Base-by-base conservation (phyloP, 2,797 vertebrate species). In the Chelidonichthys spinosus region DNA sequence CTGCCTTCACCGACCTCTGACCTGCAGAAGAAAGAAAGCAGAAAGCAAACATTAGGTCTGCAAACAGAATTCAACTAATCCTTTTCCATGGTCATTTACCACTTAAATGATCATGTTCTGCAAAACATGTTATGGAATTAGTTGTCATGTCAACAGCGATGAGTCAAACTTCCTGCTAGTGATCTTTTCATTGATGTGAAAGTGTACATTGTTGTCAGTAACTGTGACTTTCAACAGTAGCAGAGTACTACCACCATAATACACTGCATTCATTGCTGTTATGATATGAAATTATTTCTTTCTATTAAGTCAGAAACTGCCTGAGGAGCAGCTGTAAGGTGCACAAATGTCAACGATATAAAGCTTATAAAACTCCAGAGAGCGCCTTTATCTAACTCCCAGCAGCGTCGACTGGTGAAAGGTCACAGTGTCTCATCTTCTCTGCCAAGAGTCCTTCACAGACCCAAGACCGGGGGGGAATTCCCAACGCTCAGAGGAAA, bases 1-100 rank as follows among this genome's bases (percentile, higher is more conserved):
- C 81, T 72, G 60, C 82, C 69, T 85, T 85, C 67, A 79, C 71
- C 69, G 84, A 87, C 74, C 68, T 85, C 66, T 81, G 69, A 86
- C 85, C 90, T 91, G 82, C 37, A 56, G 49, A 74, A 14, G 75
- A 42, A 86, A 25, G 25, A 25, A 25, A 25, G 25, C 25, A 25
- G 7, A 78, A 17, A 46, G 25, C 2, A 63, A 59, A 49, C 42
- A 71, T 85, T 49, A 70, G 37, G 7, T 69, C 54, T 36, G 52
- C 47, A 63, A 54, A 76, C 9, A 69, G n/a, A 39, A 76, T 47
- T 62, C 40, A 40, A n/a, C 35, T 11, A 72, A 72, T 62, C 18
- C 17, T 60, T 50, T 32, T 44, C 59, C 25, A 25, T 7, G 2
- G 2, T 66, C 39, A 37, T 71, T 66, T 35, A 25, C 4, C 3